These are phyloP conservation scores for Metalampra italica DNA, from an alignment of 2,888 invertebrate genomes.

Conservation along the genomic window DNA sequence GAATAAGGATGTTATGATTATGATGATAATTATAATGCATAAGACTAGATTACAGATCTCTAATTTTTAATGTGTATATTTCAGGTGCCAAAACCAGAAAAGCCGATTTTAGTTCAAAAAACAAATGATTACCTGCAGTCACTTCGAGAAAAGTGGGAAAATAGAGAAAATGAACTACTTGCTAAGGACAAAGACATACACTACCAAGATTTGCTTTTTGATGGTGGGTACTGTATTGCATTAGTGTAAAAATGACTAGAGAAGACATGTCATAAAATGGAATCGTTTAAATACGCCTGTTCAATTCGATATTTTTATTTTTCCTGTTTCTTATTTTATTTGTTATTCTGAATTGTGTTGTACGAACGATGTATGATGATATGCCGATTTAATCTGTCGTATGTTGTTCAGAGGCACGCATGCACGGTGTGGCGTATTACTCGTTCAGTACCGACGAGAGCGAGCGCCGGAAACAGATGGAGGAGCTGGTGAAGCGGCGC, in stretches of 20 bases:
- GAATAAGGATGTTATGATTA: too few species aligned
- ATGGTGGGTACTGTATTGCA: conserved; percentile 77
- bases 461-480: conserved; percentile 88
- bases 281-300: background rate
- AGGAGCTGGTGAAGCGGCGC: conserved; percentile 84
- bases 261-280: background rate
- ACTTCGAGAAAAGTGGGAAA: conserved; percentile 91
- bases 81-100: conserved; percentile 34
- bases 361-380: too few species aligned
- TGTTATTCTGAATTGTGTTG: background rate
- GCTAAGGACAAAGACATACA: conserved; percentile 86
- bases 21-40: too few species aligned
- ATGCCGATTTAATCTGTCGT: too few species aligned
- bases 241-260: too few species aligned
- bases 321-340: background rate
- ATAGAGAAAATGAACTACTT: conserved; percentile 85
- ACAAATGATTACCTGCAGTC: conserved; percentile 77
- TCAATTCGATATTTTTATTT: too few species aligned
- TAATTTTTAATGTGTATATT: background rate
- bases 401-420: conserved; percentile 85
- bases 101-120: conserved; percentile 82
- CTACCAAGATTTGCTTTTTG: conserved; percentile 94
- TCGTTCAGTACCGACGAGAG: conserved; percentile 92
- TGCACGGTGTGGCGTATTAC: conserved; percentile 95
- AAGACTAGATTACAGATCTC: too few species aligned